Evolutionary conservation across 2,797 vertebrate species (phyloP), one percentile per base, ranked within the genome.

Genomic region (Vespertilio murinus): DNA sequence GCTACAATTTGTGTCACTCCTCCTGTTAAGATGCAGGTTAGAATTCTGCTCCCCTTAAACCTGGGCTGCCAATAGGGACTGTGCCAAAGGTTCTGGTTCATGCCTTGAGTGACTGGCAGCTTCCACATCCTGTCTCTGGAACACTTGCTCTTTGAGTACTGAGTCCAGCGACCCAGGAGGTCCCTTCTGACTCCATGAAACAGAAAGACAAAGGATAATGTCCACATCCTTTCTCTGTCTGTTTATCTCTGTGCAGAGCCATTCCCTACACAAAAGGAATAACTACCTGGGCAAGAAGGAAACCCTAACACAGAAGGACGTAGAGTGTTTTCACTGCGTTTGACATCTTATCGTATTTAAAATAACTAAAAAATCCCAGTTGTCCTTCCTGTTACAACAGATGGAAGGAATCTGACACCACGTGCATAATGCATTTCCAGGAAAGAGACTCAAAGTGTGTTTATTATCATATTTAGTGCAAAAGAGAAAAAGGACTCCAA

Each of bases 381-480:
- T 95, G 89, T 87, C 78, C 59, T 95, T 96, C 87, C 94, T 96
- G 30, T 87, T 93, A 28, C 23, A 95, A 92, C 89, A 96, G 94
- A 96, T 96, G 94, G 95, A 87, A 90, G 38, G 69, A 96, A 96
- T 49, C 91, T 93, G 87, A 83, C 74, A 94, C 52, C n/a, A 75
- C 35, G 33, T 85, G 28, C 30, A 79, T 67, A 70, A 71, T 3
- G n/a, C 56, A 20, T 95, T 96, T 97, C 87, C 80, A 96, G 49
- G 83, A 92, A 96, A 96, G 16, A 16, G 54, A 71, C 30, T 73
- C 10, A 38, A 85, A 69, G 20, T 84, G 73, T 93, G 69, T 54
- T 93, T 91, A 86, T 89, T 81, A 84, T 92, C 61, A 61, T 79
- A 78, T 75, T 93, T 83, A 96, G 40, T 23, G 54, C 45, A 35